phyloP scores from a whole-genome alignment of 2,888 invertebrate species.

The Lasioglossum villosulum region DNA sequence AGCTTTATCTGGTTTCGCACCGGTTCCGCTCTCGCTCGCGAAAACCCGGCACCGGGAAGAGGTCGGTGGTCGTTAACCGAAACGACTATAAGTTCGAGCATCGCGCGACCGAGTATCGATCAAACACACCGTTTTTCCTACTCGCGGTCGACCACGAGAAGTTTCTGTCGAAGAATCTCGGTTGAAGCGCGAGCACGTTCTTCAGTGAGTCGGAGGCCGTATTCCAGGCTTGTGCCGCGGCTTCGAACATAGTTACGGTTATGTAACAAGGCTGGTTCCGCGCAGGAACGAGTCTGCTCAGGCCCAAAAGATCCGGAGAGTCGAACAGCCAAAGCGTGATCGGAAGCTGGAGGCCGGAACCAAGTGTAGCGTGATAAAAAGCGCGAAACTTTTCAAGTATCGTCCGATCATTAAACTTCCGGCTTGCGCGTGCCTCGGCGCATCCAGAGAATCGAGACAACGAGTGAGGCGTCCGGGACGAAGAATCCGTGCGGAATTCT shows the following conservation, averaged over 20 bases:
- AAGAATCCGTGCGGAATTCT: slow-evolving; percentile 65
- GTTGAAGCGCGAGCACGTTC: slow-evolving; percentile 45
- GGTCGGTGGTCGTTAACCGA: not conserved
- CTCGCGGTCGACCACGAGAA: not conserved
- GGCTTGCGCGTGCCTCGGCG: slow-evolving; percentile 24
- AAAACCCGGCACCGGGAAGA: not conserved
- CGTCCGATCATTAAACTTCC: slow-evolving; percentile 66
- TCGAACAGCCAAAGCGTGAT: not conserved
- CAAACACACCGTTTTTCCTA: not conserved
- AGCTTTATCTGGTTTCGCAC: slow-evolving; percentile 1
- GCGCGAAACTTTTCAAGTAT: slow-evolving; percentile 66
- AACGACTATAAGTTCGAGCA: not conserved
- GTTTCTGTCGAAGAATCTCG: slow-evolving; percentile 24
- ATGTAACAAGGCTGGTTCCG: slow-evolving; percentile 59
- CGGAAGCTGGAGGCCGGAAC: not conserved
- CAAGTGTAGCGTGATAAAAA: slow-evolving; percentile 34
- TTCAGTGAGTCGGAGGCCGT: slow-evolving; percentile 52
- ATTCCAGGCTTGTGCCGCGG: slow-evolving; percentile 64
- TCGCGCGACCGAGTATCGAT: slow-evolving; percentile 18
- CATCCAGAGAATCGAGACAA: slow-evolving; percentile 23
- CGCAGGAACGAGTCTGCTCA: slow-evolving; percentile 43
- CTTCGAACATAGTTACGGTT: slow-evolving; percentile 71
- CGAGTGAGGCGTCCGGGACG: slow-evolving; percentile 14
- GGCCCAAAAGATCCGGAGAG: slow-evolving; percentile 17
- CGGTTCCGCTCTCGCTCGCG: not conserved